phyloP scores from a whole-genome alignment of 2,113 vertebrate genomes.

The Pseudonaja textilis region DNA sequence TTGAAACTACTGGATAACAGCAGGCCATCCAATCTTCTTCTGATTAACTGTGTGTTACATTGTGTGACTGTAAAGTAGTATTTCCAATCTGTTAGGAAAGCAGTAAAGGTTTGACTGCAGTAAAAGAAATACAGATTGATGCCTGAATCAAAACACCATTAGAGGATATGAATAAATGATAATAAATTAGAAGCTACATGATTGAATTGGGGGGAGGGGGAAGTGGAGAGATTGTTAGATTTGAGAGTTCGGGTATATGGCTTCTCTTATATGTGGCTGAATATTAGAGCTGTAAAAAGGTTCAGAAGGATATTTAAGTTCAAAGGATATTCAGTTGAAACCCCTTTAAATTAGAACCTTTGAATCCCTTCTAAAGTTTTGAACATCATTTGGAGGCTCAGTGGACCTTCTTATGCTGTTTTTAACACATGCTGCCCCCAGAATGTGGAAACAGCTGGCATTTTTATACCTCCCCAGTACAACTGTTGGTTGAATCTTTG shows the following conservation, averaged over 20 bases:
- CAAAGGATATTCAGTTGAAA: not conserved
- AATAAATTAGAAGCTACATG: not conserved
- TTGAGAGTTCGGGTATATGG: not conserved
- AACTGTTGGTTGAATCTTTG: not conserved
- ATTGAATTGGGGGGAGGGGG: not conserved
- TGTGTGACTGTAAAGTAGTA: conserved; percentile 13
- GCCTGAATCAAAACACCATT: not conserved
- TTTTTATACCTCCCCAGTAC: not conserved
- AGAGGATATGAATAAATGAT: not conserved
- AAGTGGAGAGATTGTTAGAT: not conserved
- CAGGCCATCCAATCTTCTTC: conserved; percentile 18
- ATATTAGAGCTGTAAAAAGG: not conserved
- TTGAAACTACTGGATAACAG: conserved; percentile 4
- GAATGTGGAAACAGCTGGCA: not conserved
- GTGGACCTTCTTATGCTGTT: not conserved
- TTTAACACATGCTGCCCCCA: not conserved
- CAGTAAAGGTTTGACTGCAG: not conserved
- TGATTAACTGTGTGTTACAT: conserved; percentile 26
- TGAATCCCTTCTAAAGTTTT: not conserved
- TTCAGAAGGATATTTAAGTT: not conserved
- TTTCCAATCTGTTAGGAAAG: conserved; percentile 9
- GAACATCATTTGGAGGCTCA: not conserved
- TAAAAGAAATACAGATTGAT: not conserved
- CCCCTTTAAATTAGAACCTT: not conserved
- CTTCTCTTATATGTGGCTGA: not conserved